These are phyloP conservation scores for Spialia ferax DNA, from an alignment of 2,888 invertebrate genomes.

Conservation along the genomic window DNA sequence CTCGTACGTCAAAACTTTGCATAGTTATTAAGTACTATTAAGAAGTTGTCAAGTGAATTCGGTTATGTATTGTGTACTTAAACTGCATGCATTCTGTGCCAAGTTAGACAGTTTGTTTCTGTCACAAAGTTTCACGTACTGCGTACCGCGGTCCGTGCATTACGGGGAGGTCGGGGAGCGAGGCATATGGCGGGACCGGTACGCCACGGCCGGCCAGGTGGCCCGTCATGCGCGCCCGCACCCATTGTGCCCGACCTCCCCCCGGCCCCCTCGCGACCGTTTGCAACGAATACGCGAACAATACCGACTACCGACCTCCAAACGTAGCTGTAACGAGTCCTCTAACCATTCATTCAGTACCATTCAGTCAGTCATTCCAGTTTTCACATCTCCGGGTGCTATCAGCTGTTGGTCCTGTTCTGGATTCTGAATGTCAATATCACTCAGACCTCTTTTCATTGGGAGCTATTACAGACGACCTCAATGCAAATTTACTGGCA, in stretches of 20 bases:
- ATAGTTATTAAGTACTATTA: too few species aligned
- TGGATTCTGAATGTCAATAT: conserved; percentile 33
- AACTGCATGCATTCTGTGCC: too few species aligned
- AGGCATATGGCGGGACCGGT: conserved; percentile 83
- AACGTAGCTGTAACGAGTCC: conserved; percentile 54
- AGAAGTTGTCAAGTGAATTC: too few species aligned
- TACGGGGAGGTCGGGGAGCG: conserved; percentile 50
- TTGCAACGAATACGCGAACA: conserved; percentile 52
- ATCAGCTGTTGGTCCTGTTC: conserved; percentile 43
- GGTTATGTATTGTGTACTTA: too few species aligned
- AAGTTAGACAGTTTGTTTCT: conserved; percentile 4
- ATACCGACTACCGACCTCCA: conserved; percentile 56
- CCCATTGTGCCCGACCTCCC: conserved; percentile 73
- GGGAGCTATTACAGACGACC: neutral
- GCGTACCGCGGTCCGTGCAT: conserved; percentile 13
- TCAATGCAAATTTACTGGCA: conserved; percentile 18
- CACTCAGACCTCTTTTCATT: neutral
- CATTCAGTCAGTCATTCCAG: conserved; percentile 45
- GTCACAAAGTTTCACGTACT: neutral
- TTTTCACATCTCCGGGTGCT: conserved; percentile 41
- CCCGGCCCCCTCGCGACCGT: conserved; percentile 50
- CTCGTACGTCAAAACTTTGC: too few species aligned
- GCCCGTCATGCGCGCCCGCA: conserved; percentile 84
- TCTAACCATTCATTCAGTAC: conserved; percentile 44
- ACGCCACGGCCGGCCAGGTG: conserved; percentile 81